Evolutionary conservation across 1,140 invertebrate species (phyloP).

Genomic region (Drosophila lacteicornis): DNA sequence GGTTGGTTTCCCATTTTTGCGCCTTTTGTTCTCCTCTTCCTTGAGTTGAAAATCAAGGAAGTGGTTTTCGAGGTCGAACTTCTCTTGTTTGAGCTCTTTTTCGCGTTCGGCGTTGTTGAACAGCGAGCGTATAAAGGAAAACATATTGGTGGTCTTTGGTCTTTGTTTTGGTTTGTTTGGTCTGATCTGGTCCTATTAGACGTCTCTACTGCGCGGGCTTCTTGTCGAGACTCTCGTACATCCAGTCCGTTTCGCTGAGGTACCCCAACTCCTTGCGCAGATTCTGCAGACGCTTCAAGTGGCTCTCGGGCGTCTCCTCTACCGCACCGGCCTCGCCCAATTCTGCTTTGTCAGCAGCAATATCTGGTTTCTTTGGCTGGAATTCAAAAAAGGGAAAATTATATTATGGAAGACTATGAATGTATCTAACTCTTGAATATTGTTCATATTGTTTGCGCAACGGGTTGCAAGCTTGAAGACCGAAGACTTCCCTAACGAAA

Average conservation of each 20-base stretch:
- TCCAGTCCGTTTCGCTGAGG: slow-evolving; percentile 89
- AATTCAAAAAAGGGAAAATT: background rate
- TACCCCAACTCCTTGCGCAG: slow-evolving; percentile 89
- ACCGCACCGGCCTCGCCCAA: slow-evolving; percentile 49
- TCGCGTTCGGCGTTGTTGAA: slow-evolving; percentile 15
- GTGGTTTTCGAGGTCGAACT: slow-evolving; percentile 61
- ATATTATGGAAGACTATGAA: background rate
- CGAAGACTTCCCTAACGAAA: no score
- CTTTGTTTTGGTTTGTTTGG: background rate
- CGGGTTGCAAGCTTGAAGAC: background rate
- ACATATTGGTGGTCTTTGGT: slow-evolving; percentile 6
- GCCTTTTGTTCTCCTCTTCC: slow-evolving; percentile 6
- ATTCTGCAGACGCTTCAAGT: slow-evolving; percentile 88
- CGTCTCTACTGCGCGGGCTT: slow-evolving; percentile 54
- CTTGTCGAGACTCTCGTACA: slow-evolving; percentile 86
- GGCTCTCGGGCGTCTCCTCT: slow-evolving; percentile 84
- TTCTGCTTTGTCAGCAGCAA: slow-evolving; percentile 51
- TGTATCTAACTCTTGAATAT: no score
- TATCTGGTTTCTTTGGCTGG: slow-evolving; percentile 71
- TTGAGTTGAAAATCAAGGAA: slow-evolving; percentile 56
- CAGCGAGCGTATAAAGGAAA: background rate
- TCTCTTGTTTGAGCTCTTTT: slow-evolving; percentile 34
- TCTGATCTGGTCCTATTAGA: background rate
- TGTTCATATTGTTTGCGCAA: background rate
- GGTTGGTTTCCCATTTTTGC: slow-evolving; percentile 5